phyloP scores from a whole-genome alignment of 2,113 vertebrate genomes.

The Pica pica region DNA sequence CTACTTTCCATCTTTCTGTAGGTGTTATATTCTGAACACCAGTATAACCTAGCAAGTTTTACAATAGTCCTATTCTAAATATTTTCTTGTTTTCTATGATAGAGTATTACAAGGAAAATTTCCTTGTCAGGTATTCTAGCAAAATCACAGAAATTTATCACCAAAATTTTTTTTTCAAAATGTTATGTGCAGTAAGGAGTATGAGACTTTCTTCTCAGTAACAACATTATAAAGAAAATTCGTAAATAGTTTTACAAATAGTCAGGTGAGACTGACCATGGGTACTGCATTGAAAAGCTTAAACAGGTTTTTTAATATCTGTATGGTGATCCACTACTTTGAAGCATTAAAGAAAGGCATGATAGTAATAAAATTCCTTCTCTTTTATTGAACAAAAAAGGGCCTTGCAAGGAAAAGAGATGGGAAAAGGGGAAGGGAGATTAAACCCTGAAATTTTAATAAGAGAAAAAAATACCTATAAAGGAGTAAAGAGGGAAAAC shows the following conservation, averaged over 20 bases:
- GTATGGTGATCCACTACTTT: not conserved
- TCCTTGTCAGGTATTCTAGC: not conserved
- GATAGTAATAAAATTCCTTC: not conserved
- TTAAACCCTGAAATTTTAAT: not conserved
- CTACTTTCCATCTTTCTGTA: not conserved
- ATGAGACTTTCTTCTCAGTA: not conserved
- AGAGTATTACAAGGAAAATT: not conserved
- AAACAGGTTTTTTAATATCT: not conserved
- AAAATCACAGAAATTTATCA: not conserved
- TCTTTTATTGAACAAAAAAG: not conserved
- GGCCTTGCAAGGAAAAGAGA: not conserved
- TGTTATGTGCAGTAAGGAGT: not conserved
- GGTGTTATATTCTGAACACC: not conserved
- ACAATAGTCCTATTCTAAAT: not conserved
- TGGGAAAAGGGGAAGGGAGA: not conserved
- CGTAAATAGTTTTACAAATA: not conserved
- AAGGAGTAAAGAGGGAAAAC: not conserved
- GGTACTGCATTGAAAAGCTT: not conserved
- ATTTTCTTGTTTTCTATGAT: not conserved
- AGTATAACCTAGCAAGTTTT: not conserved
- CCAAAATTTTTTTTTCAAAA: not conserved
- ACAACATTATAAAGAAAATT: not conserved
- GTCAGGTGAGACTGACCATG: not conserved
- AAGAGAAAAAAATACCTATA: not conserved
- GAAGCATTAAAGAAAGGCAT: not conserved